phyloP scores from a whole-genome alignment of 2,888 invertebrate species.

The Trichopria drosophilae region DNA sequence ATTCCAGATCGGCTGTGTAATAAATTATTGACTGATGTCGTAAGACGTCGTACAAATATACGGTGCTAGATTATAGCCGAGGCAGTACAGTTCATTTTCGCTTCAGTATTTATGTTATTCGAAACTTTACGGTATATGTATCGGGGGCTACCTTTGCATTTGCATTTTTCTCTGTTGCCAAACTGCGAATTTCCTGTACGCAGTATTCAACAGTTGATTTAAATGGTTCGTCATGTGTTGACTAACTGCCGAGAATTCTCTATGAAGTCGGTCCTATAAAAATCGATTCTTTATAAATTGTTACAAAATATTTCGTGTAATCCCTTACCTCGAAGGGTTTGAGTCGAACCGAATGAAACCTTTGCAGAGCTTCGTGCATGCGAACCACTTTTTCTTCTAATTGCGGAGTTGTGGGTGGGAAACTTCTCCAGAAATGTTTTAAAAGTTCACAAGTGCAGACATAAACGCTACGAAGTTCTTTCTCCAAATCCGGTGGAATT shows the following conservation, averaged over 20 bases:
- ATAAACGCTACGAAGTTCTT: conserved; percentile 83
- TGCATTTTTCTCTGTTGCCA: conserved; percentile 76
- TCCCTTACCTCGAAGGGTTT: conserved; percentile 82
- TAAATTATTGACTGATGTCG: too few species aligned
- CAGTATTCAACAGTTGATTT: conserved; percentile 82
- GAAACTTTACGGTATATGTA: too few species aligned
- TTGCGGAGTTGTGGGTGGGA: conserved; percentile 76
- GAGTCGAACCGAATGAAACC: conserved; percentile 84
- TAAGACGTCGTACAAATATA: too few species aligned
- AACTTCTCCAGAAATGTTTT: conserved; percentile 93
- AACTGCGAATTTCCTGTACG: conserved; percentile 80
- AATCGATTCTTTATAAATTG: conserved; percentile 25
- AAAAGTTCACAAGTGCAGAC: conserved; percentile 85
- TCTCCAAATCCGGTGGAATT: conserved; percentile 80
- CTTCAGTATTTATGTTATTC: too few species aligned
- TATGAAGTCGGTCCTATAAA: conserved; percentile 75
- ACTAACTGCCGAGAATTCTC: conserved; percentile 79
- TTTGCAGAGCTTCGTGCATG: conserved; percentile 86
- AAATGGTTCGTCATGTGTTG: conserved; percentile 82
- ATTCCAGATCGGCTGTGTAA: too few species aligned
- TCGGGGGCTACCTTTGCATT: conserved; percentile 57
- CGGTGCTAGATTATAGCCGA: too few species aligned
- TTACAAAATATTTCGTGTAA: conserved; percentile 12
- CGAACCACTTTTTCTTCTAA: conserved; percentile 79
- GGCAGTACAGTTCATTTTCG: too few species aligned